phyloP scores from a whole-genome alignment of 1,140 invertebrate species.

The Ericerus pela region DNA sequence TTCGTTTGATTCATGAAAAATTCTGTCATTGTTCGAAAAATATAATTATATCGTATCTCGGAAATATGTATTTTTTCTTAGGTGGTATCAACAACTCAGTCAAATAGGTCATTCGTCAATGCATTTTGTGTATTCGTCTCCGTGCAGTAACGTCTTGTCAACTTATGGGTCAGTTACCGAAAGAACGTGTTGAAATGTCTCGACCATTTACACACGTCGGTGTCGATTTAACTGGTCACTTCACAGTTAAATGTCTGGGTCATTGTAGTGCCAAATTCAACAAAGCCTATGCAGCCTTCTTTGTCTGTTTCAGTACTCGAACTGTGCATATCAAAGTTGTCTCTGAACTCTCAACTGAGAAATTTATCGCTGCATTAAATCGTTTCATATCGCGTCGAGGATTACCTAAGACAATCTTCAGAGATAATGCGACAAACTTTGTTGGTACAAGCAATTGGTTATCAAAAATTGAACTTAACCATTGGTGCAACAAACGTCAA shows the following conservation, averaged over 20 bases:
- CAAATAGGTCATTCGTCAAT: constrained; percentile 14
- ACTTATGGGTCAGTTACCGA: constrained; percentile 21
- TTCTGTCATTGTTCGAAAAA: constrained; percentile 28
- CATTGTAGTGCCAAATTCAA: neutral
- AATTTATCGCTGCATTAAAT: neutral
- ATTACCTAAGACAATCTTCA: neutral
- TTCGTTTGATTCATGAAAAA: constrained; percentile 26
- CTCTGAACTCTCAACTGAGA: neutral
- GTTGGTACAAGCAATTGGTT: constrained; percentile 5
- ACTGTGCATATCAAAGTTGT: constrained; percentile 8
- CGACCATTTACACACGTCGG: constrained; percentile 15
- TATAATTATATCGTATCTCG: constrained; percentile 9
- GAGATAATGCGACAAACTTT: constrained; percentile 7
- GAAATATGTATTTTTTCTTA: constrained; percentile 14
- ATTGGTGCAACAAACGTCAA: neutral
- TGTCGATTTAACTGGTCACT: neutral
- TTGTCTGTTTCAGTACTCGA: neutral
- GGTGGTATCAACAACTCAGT: neutral
- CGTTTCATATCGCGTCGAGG: neutral
- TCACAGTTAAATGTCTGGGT: neutral
- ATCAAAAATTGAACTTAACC: neutral
- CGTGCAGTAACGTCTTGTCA: constrained; percentile 11
- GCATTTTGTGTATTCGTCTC: constrained; percentile 15
- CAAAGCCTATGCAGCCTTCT: constrained; percentile 5
- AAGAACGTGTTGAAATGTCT: constrained; percentile 13